phyloP scores from a whole-genome alignment of 2,888 invertebrate genomes.

The Subacronicta megacephala region DNA sequence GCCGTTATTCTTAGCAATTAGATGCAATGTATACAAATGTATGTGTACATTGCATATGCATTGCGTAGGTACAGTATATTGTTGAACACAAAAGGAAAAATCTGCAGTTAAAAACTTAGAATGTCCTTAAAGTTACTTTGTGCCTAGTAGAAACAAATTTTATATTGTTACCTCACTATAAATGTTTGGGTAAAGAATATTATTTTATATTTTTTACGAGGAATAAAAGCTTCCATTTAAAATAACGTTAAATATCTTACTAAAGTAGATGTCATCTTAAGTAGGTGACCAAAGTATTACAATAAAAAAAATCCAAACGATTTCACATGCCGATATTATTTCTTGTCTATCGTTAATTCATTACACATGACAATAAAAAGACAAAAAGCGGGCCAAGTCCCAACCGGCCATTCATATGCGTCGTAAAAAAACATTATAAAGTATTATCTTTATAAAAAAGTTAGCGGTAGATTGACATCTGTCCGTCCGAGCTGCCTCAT shows the following conservation, averaged over 20 bases:
- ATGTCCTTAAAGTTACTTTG: neutral
- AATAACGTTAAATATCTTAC: conserved; percentile 16
- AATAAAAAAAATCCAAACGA: conserved; percentile 59
- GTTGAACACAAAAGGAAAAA: neutral
- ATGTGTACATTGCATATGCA: too few species aligned
- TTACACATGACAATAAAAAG: conserved; percentile 77
- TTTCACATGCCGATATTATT: conserved; percentile 73
- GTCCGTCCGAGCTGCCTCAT: conserved; percentile 75
- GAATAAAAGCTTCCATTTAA: conserved; percentile 14
- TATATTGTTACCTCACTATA: too few species aligned
- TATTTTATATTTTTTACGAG: conserved; percentile 1
- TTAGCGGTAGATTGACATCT: conserved; percentile 84
- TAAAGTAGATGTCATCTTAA: conserved; percentile 29
- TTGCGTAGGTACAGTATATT: conserved; percentile 1
- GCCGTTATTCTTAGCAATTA: conserved; percentile 6
- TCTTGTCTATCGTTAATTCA: conserved; percentile 75
- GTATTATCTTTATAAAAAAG: conserved; percentile 63
- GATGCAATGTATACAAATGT: too few species aligned
- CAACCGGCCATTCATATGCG: conserved; percentile 66
- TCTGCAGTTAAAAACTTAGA: neutral
- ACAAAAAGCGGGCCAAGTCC: conserved; percentile 65
- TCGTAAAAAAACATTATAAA: conserved; percentile 55
- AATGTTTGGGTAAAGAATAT: too few species aligned
- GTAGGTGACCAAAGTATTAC: conserved; percentile 49
- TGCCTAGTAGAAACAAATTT: too few species aligned